Percentiles rank a stretch among this genome's conserved stretches.
Evolutionary conservation across 2,797 vertebrate species (phyloP).

Genomic region (Aplochiton taeniatus): DNA sequence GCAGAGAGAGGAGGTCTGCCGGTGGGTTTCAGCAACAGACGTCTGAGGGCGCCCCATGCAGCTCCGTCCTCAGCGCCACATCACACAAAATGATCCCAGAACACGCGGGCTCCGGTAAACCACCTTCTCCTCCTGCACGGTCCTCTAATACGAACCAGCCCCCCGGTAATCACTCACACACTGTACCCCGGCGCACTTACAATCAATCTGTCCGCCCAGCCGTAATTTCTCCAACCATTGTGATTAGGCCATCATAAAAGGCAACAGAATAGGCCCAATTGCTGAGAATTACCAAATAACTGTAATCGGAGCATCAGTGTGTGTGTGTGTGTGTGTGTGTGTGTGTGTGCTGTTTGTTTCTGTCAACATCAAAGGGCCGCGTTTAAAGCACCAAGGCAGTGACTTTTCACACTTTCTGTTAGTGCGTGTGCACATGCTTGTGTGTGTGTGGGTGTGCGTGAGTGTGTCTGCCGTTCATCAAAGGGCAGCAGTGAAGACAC

Average conservation of each 20-base stretch:
- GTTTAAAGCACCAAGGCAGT: no score
- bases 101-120: no score
- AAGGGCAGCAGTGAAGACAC: conserved; percentile 69
- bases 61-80: conserved; percentile 85
- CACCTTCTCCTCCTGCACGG: conserved; percentile 22
- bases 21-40: no score
- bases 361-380: no score
- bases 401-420: background rate
- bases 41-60: conserved; percentile 4
- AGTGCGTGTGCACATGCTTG: background rate
- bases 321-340: conserved; percentile 9
- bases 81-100: conserved; percentile 88
- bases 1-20: no score
- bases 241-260: conserved; percentile 68
- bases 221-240: conserved; percentile 66
- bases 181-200: conserved; percentile 56
- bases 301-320: conserved; percentile 37
- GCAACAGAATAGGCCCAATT: conserved; percentile 57
- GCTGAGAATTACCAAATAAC: conserved; percentile 53
- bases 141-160: conserved; percentile 65
- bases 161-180: conserved; percentile 65
- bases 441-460: background rate
- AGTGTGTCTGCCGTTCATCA: conserved; percentile 40
- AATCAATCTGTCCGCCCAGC: conserved; percentile 62
- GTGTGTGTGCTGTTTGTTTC: background rate